Conservation (phyloP, 2,888 invertebrate species). For the Alloplasta piceator region DNA sequence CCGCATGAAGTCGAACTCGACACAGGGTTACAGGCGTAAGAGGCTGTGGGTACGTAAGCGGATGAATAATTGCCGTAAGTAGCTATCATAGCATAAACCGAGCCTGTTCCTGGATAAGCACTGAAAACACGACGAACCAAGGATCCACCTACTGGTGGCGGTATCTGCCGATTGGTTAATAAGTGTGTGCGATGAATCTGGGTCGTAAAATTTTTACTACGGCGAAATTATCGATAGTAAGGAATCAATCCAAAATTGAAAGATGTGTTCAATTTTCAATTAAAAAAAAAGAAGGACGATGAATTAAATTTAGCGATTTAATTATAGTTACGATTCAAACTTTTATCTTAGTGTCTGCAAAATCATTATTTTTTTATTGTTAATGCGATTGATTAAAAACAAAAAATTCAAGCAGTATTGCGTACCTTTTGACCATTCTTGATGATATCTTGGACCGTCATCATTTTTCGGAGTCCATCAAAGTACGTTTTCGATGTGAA, state of each 20-base stretch:
- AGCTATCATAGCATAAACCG: conserved; percentile 86
- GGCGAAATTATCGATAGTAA: no score
- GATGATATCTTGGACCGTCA: conserved; percentile 85
- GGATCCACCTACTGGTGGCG: conserved; percentile 71
- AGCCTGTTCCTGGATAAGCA: conserved; percentile 87
- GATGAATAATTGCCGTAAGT: conserved; percentile 83
- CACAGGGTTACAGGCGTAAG: conserved; percentile 87
- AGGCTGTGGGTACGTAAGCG: conserved; percentile 88
- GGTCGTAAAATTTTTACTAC: no score
- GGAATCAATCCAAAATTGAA: no score
- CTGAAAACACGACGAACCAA: conserved; percentile 84
- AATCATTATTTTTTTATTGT: no score
- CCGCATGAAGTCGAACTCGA: conserved; percentile 84
- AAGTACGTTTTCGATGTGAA: conserved; percentile 86
- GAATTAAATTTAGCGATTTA: no score
- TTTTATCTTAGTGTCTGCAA: no score
- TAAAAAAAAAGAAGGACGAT: no score
- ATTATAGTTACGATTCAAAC: no score
- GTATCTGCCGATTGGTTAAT: conserved; percentile 74
- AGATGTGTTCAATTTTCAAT: no score
- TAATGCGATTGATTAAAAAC: conserved; percentile 9
- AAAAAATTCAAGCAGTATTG: background rate
- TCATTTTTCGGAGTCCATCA: conserved; percentile 86
- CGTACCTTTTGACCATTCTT: conserved; percentile 85
- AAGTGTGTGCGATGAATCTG: conserved; percentile 13